Percentiles rank a stretch among this genome's conserved stretches.
These are phyloP conservation scores for Bombylius discolor DNA, from an alignment of 2,888 invertebrate genomes.

Conservation along the genomic window DNA sequence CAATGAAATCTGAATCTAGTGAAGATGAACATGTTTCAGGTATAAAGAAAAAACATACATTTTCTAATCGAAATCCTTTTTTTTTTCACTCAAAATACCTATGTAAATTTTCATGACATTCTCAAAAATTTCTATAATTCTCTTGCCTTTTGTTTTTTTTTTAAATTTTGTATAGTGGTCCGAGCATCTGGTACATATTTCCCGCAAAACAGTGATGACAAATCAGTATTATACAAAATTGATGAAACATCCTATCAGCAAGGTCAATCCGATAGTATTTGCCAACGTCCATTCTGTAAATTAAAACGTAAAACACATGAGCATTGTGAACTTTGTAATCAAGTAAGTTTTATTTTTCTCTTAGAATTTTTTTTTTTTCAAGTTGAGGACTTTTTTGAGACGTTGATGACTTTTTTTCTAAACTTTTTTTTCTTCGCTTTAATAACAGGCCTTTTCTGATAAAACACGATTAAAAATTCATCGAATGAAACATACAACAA, in stretches of 20 bases:
- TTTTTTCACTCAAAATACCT: too few relatives aligned
- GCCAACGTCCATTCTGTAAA: constrained; percentile 68
- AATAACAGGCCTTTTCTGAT: constrained; percentile 16
- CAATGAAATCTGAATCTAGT: constrained; percentile 5
- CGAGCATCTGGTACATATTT: constrained; percentile 34
- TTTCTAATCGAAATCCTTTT: neutral
- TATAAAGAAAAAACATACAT: constrained; percentile 3
- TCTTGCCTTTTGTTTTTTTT: constrained; percentile 2
- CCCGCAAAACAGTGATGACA: constrained; percentile 25
- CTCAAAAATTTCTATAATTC: neutral
- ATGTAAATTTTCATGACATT: neutral
- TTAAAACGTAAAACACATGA: constrained; percentile 64
- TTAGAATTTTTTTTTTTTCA: neutral
- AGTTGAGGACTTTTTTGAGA: too few relatives aligned
- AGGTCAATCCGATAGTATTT: constrained; percentile 22
- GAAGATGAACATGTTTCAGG: constrained; percentile 23
- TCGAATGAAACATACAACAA: constrained; percentile 16
- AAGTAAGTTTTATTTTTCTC: constrained; percentile 25
- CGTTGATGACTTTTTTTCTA: neutral
- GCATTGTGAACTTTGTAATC: constrained; percentile 69
- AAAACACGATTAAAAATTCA: constrained; percentile 17
- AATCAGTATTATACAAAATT: neutral
- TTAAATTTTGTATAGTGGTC: constrained; percentile 21
- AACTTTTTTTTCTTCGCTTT: neutral
- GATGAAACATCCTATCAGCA: neutral